Base-by-base conservation (phyloP, 2,888 invertebrate genomes). In the Lacanobia oleracea region DNA sequence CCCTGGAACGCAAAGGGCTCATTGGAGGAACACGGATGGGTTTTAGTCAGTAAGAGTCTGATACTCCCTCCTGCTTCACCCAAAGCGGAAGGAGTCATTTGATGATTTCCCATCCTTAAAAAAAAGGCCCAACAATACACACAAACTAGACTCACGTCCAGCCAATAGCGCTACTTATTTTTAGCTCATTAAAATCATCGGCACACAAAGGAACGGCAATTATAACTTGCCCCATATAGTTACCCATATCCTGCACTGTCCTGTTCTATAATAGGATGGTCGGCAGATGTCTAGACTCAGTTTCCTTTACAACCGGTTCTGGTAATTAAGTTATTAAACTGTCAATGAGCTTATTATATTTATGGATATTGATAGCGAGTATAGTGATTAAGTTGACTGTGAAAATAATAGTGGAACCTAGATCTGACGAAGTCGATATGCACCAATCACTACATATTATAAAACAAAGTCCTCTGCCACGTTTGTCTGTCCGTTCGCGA, bases 271-370 rank as follows among this genome's bases (percentile, higher is more conserved):
- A 66, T 51, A 40, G 54, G 37, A 21, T 50, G 23, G 61, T 21
- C 53, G 61, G 73, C 84, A 75, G 82, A 65, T 78, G 75, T 62
- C 60, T 60, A 56, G 10, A 7, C 14, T 16, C 48, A 21, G 73
- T 72, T 79, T 86, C 81, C 82, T 82, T 75, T 80, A 37, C 62
- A 85, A 86, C 86, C 62, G 66, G 85, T 85, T 61, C 9, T 5
- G 59, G 1, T 73, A 69, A 84, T 83, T 84, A 78, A 62, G 68
- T 71, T 70, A 81, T 84, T 69, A 69, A 16, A 65, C 67, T 33
- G 59, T 33, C 40, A 65, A 57, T 69, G 57, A 33, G 14, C 48
- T 54, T 16, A 33, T 56, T 43, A 27, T 23, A 43, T 59, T 43
- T 57, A 45, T 21, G 37, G 18, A 43, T 54, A 51, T 63, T 43